A percentile compares a stretch with the other conserved stretches of the same genome.
phyloP scores from a whole-genome alignment of 2,888 invertebrate genomes.

The Spodoptera littoralis region DNA sequence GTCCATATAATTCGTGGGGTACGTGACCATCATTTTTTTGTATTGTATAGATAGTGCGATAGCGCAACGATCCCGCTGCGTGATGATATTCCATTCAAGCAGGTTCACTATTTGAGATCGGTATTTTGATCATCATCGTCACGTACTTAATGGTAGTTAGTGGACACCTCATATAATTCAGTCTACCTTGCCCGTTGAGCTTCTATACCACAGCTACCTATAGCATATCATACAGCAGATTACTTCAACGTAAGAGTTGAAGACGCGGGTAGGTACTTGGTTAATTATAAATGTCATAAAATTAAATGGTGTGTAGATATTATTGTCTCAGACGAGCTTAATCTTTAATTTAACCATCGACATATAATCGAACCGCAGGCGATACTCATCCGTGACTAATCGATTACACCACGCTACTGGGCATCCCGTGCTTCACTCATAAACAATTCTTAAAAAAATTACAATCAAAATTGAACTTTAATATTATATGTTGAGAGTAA shows the following conservation, averaged over 20 bases:
- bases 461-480: conserved; percentile 50
- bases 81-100: conserved; percentile 79
- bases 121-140: conserved; percentile 66
- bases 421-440: conserved; percentile 59
- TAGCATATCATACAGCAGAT: conserved; percentile 2
- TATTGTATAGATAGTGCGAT: conserved; percentile 56
- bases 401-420: conserved; percentile 79
- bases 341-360: conserved; percentile 61
- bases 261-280: conserved; percentile 6
- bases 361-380: conserved; percentile 65
- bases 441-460: conserved; percentile 49
- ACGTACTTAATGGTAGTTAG: conserved; percentile 70
- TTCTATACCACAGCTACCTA: background rate
- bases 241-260: background rate
- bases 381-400: conserved; percentile 73
- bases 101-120: conserved; percentile 74
- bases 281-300: conserved; percentile 40
- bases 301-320: conserved; percentile 26
- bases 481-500: conserved; percentile 30
- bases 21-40: conserved; percentile 81
- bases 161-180: conserved; percentile 30
- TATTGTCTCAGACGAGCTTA: conserved; percentile 45
- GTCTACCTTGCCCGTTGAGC: background rate
- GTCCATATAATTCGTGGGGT: conserved; percentile 83
- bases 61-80: conserved; percentile 69